phyloP scores from a whole-genome alignment of 2,888 invertebrate genomes.

The Oscheius sp. region DNA sequence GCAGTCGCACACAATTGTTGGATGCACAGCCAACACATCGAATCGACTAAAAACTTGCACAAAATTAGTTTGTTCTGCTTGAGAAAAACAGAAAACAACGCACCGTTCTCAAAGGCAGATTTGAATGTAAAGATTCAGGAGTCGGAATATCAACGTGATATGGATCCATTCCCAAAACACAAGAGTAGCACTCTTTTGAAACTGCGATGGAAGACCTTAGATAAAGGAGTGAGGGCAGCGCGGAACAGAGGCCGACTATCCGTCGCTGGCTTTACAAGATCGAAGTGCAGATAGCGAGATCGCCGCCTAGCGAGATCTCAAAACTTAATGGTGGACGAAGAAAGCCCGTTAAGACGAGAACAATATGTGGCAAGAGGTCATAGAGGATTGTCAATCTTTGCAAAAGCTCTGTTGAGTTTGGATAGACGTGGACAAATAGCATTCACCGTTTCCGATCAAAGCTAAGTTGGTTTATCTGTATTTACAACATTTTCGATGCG shows the following conservation, averaged over 20 bases:
- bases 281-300: constrained; percentile 21
- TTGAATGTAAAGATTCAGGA: not conserved
- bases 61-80: not conserved
- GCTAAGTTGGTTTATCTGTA: too few relatives aligned
- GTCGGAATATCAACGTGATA: not conserved
- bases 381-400: too few relatives aligned
- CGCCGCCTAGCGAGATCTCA: constrained; percentile 2
- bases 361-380: too few relatives aligned
- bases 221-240: constrained; percentile 1
- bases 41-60: constrained; percentile 1
- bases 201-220: not conserved
- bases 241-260: constrained; percentile 7
- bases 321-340: not conserved
- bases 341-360: too few relatives aligned
- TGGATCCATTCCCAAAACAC: not conserved
- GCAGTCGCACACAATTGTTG: constrained; percentile 2
- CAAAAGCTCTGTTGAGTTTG: too few relatives aligned
- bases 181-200: not conserved
- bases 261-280: constrained; percentile 14
- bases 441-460: too few relatives aligned
- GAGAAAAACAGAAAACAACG: not conserved
- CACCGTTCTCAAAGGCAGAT: not conserved
- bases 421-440: too few relatives aligned
- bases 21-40: constrained; percentile 25
- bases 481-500: too few relatives aligned